phyloP scores from a whole-genome alignment of 2,888 invertebrate species.

The Apamea crenata region DNA sequence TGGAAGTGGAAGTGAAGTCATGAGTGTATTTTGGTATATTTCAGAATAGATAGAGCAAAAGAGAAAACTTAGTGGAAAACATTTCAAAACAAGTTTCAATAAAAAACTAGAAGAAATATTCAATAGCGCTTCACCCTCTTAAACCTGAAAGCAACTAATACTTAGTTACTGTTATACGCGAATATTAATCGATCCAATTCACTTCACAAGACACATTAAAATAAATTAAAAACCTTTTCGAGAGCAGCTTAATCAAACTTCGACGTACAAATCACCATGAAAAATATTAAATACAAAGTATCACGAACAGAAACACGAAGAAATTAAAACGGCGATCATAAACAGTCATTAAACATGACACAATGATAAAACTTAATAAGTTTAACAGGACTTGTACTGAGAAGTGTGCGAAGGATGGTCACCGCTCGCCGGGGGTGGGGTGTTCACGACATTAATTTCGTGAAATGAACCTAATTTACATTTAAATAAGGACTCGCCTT shows the following conservation, averaged over 20 bases:
- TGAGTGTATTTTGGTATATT: background rate
- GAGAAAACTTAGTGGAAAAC: background rate
- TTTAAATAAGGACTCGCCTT: slow-evolving; percentile 95
- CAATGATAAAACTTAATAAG: slow-evolving; percentile 76
- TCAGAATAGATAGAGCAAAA: background rate
- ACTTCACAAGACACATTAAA: slow-evolving; percentile 49
- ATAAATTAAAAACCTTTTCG: slow-evolving; percentile 50
- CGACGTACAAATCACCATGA: slow-evolving; percentile 53
- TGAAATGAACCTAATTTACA: slow-evolving; percentile 97
- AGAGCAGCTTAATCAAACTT: slow-evolving; percentile 53
- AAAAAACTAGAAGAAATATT: background rate
- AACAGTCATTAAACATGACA: slow-evolving; percentile 76
- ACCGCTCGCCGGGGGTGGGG: slow-evolving; percentile 88
- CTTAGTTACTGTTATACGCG: slow-evolving; percentile 20
- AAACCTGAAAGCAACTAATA: slow-evolving; percentile 5
- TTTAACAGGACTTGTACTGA: slow-evolving; percentile 70
- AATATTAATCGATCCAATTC: slow-evolving; percentile 47
- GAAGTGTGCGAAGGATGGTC: slow-evolving; percentile 74
- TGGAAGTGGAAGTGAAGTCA: too few relatives aligned
- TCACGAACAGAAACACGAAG: slow-evolving; percentile 57
- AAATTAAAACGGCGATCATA: slow-evolving; percentile 70
- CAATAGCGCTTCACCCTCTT: background rate
- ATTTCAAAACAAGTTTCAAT: too few relatives aligned
- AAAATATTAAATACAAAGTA: slow-evolving; percentile 63
- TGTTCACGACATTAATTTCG: slow-evolving; percentile 95